A percentile compares a stretch with the other conserved stretches of the same genome.
These are phyloP conservation scores for Caranx melampygus DNA, from an alignment of 2,113 vertebrate genomes.

Conservation along the genomic window DNA sequence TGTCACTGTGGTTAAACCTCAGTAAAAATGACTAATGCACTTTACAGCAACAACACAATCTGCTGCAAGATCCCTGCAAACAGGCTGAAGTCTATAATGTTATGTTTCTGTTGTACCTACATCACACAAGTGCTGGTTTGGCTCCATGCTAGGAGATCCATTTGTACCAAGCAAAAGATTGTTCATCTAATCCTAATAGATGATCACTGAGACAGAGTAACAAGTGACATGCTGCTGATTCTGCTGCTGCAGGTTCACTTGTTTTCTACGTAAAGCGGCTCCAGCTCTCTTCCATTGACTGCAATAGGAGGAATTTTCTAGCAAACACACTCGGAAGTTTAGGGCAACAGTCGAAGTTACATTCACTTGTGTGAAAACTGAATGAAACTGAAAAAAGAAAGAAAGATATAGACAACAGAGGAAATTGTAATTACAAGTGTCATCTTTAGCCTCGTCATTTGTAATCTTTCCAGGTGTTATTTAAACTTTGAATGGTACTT, in stretches of 20 bases:
- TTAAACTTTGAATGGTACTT: slow-evolving; percentile 15
- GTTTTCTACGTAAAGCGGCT: slow-evolving; percentile 37
- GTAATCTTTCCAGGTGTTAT: not conserved
- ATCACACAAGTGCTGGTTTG: not conserved
- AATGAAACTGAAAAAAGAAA: not conserved
- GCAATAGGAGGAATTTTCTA: not conserved
- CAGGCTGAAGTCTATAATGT: no score
- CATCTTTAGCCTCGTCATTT: slow-evolving; percentile 9
- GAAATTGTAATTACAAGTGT: slow-evolving; percentile 22
- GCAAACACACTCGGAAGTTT: slow-evolving; percentile 19
- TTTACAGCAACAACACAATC: not conserved
- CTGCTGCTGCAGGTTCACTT: slow-evolving; percentile 18
- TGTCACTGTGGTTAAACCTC: not conserved
- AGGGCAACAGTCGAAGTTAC: slow-evolving; percentile 13
- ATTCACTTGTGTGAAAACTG: not conserved
- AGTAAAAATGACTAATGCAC: no score
- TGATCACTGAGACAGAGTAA: slow-evolving; percentile 33
- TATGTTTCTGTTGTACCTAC: not conserved
- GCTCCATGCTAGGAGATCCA: not conserved
- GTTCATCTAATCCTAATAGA: slow-evolving; percentile 18
- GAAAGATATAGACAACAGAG: not conserved
- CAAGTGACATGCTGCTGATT: slow-evolving; percentile 19
- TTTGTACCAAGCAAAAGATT: not conserved
- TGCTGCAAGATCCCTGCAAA: not conserved
- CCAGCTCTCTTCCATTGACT: slow-evolving; percentile 23